Conservation (phyloP, 2,113 vertebrate species). For the Noctilio leporinus region DNA sequence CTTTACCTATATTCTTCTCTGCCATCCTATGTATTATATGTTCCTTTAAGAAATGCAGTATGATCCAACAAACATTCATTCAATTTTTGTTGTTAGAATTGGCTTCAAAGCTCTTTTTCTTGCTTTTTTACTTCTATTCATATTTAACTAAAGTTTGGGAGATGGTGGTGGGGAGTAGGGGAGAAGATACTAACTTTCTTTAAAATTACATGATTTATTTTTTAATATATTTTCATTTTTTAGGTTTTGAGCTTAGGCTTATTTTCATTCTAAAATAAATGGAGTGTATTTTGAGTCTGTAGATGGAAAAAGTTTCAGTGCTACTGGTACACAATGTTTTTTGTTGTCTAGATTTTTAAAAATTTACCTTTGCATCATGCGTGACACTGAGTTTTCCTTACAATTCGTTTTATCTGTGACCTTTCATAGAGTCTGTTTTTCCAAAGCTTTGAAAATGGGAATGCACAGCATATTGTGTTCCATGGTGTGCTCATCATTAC, state of each 20-base stretch:
- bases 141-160: not conserved
- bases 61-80: not conserved
- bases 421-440: conserved; percentile 55
- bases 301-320: not conserved
- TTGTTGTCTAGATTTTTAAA: not conserved
- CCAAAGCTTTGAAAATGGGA: conserved; percentile 46
- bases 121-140: not conserved
- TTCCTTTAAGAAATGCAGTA: not conserved
- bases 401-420: conserved; percentile 46
- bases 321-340: not conserved
- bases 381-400: conserved; percentile 48
- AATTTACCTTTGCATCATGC: conserved; percentile 32
- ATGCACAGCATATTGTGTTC: conserved; percentile 57
- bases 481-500: conserved; percentile 72
- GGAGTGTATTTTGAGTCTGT: not conserved
- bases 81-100: not conserved
- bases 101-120: not conserved
- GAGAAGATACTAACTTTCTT: not conserved
- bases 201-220: not conserved
- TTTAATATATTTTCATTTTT: not conserved
- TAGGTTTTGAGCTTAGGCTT: not conserved
- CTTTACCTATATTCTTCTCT: not conserved
- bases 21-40: not conserved
- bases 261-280: conserved; percentile 21
- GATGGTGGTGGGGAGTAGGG: too few relatives aligned